Evolutionary conservation across 2,888 invertebrate genomes (phyloP), one percentile per base, ranked within the genome.

Genomic region (Atherix ibis): DNA sequence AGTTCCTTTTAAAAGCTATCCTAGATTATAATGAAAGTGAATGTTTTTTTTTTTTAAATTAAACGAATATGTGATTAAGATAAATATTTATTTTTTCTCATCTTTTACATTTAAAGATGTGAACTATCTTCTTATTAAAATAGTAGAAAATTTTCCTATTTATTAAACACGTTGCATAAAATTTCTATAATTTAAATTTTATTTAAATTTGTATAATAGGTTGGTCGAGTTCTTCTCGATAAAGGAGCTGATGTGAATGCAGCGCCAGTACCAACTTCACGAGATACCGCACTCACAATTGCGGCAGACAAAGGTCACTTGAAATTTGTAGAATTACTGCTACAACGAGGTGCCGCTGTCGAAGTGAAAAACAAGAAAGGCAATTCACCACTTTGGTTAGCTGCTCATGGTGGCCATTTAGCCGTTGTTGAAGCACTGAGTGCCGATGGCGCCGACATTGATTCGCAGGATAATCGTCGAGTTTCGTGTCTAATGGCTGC

Each of bases 291-390:
- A 15, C 73, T 98, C 32, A 98, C 98, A 40, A 98, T 98, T 49
- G 97, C 97, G 41, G 95, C 97, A n/a, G 98, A 98, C 58, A 98
- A 98, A 62, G 98, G 98, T 0, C 97, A 98, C 63, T 82, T 83
- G 52, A 78, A 92, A 60, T 88, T 88, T 55, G 87, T 87, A 17
- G 87, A 87, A 62, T 66, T 88, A 32, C 63, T 88, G 43, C 63
- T 88, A 43, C 73, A 72, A 31, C 73, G 74, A 63, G 80, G 81
- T 46, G 94, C 94, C 31, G 81, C 83, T 40, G 89, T 97, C 2
- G 97, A 98, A 63, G 95, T 94, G 14, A 91, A 94, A 54, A 98
- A 98, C 64, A 98, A 98, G 62, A 98, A 98, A 65, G 98, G 98
- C 43, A 95, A 95, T 62, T 95, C 97, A 18, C 94, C 97, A 1